Evolutionary conservation across 2,797 vertebrate species (phyloP).

Genomic region (Halcyon smyrnensis): DNA sequence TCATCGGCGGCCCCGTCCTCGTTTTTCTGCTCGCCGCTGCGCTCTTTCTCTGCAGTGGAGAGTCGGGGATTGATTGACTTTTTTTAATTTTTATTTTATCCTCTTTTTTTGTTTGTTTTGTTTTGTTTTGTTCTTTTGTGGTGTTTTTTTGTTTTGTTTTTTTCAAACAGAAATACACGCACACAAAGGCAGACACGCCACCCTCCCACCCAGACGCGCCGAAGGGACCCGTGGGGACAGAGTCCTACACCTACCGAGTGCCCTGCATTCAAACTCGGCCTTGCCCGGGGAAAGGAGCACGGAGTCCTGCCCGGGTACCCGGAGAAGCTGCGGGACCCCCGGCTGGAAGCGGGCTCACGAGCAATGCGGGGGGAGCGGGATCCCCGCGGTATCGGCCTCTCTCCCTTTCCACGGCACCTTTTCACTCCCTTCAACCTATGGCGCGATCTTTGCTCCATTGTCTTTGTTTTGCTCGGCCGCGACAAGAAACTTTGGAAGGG

Average conservation of each 20-base stretch:
- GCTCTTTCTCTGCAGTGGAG: constrained; percentile 88
- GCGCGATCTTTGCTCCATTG: constrained; percentile 35
- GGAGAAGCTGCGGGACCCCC: neutral
- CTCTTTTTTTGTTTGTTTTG: too few species aligned
- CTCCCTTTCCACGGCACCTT: neutral
- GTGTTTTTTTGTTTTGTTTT: neutral
- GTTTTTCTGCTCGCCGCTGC: constrained; percentile 86
- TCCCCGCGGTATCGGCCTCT: neutral
- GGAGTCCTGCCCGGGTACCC: neutral
- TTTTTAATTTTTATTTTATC: neutral
- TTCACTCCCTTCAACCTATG: neutral
- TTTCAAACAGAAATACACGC: neutral
- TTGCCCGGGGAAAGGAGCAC: neutral
- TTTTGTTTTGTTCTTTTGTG: too few species aligned
- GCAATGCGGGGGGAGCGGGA: fast-evolving
- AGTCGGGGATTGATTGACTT: neutral
- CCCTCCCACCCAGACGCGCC: neutral
- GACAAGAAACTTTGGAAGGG: neutral
- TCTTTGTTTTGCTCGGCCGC: constrained; percentile 25
- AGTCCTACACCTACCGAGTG: fast-evolving
- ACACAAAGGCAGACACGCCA: neutral
- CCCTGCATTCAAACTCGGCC: neutral
- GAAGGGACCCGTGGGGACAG: neutral
- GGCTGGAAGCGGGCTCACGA: neutral
- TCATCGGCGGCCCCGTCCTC: constrained; percentile 90